Conservation (phyloP, 2,797 vertebrate species). For the Enteromius anoplus region DNA sequence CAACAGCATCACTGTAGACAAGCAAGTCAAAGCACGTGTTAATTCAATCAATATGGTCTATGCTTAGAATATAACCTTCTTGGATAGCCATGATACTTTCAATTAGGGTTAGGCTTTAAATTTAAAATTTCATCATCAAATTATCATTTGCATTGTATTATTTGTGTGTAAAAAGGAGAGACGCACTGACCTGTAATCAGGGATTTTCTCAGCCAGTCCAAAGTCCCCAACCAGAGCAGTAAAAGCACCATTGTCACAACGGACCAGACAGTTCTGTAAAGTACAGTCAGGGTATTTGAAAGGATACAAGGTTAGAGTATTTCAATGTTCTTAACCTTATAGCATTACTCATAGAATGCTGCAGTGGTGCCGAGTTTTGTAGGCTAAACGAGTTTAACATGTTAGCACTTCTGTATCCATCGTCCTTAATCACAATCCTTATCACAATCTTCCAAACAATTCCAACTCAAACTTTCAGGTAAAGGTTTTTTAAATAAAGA, state of each 20-base stretch:
- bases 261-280: conserved; percentile 84
- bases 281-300: not conserved
- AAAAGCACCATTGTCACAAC: conserved; percentile 77
- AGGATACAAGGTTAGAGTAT: not conserved
- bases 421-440: too few species aligned
- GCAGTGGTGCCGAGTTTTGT: not conserved
- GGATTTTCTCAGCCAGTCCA: conserved; percentile 87
- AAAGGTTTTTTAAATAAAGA: not conserved
- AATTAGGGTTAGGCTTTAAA: not conserved
- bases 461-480: not conserved
- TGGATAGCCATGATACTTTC: not conserved
- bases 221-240: conserved; percentile 87
- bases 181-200: conserved; percentile 79
- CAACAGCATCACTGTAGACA: conserved; percentile 73
- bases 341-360: not conserved
- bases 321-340: not conserved
- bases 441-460: not conserved
- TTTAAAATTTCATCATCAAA: not conserved
- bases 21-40: not conserved
- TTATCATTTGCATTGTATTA: not conserved
- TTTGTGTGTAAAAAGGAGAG: conserved; percentile 17
- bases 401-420: not conserved
- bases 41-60: not conserved
- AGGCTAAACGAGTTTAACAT: not conserved
- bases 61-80: not conserved